A percentile compares a stretch with the other conserved stretches of the same genome.
These are phyloP conservation scores for Panurus biarmicus DNA, from an alignment of 2,113 vertebrate genomes.

Conservation along the genomic window DNA sequence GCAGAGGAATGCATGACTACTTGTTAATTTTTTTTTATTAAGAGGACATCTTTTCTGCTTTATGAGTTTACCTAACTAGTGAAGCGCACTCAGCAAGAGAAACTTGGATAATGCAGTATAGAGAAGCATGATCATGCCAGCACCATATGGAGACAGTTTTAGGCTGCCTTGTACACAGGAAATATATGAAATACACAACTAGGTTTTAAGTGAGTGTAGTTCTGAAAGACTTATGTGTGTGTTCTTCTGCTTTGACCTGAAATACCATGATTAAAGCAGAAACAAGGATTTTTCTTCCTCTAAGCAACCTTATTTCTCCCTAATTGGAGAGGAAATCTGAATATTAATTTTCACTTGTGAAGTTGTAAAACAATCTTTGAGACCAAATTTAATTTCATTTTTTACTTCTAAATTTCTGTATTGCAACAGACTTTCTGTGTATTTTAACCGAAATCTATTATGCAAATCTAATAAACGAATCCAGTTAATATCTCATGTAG, in stretches of 20 bases:
- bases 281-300: not conserved
- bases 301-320: not conserved
- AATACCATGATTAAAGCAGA: not conserved
- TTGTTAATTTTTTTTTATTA: not conserved
- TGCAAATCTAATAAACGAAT: not conserved
- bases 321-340: not conserved
- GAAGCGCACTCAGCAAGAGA: not conserved
- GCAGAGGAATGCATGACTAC: fast-evolving
- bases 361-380: not conserved
- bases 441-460: not conserved
- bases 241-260: not conserved
- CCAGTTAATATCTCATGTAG: not conserved
- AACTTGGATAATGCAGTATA: not conserved
- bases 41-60: not conserved
- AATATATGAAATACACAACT: not conserved
- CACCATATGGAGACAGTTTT: not conserved
- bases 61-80: not conserved
- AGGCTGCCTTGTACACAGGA: not conserved
- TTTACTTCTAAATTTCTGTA: not conserved
- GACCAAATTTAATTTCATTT: not conserved
- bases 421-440: not conserved
- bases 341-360: not conserved
- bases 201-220: not conserved
- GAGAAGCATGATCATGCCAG: not conserved
- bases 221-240: not conserved